Base-by-base conservation (phyloP, 2,113 vertebrate species). In the Hemiprocne comata region DNA sequence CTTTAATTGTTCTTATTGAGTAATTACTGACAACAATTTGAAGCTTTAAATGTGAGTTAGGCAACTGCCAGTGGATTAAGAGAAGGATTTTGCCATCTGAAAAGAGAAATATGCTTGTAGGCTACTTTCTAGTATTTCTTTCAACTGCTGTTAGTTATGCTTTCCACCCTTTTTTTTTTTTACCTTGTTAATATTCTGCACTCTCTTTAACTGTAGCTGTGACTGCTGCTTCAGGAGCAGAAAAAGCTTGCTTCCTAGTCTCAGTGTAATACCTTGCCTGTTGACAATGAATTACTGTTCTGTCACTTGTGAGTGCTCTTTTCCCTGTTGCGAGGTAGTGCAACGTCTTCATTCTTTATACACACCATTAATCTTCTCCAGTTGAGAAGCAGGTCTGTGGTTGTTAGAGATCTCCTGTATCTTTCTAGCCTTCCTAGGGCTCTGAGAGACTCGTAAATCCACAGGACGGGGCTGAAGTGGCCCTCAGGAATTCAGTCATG, bases 401-500 rank as follows among this genome's bases (percentile, higher is more conserved):
- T 50, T 85, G 16, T 34, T 48, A 2, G 10, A 50, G 21, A 25
- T 69, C 40, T 78, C 16, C 46, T 74, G 33, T 15, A 7, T 54
- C 38, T 36, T 25, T 42, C 33, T 29, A 46, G 51, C 28, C 15
- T 55, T 46, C 50, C 42, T 24, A 34, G 57, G 20, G 19, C 24
- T 85, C 54, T n/a, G 34, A 33, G 50, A 60, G 17, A 21, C 20
- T n/a, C 29, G 16, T 20, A 1, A 62, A 33, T 58, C 8, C 38
- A 18, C 6, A 3, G 17, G 31, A 13, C 1, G 18, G 2, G 16
- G 13, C 65, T 55, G 28, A 20, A 77, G 42, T 34, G 18, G 11
- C 67, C 31, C 24, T 65, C 44, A 1, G 1, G 9, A 36, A 38
- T 9, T 34, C 26, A 38, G 23, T 38, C 4, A 1, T 25, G 1